phyloP scores from a whole-genome alignment of 2,888 invertebrate genomes.

The Megalurothrips usitatus region DNA sequence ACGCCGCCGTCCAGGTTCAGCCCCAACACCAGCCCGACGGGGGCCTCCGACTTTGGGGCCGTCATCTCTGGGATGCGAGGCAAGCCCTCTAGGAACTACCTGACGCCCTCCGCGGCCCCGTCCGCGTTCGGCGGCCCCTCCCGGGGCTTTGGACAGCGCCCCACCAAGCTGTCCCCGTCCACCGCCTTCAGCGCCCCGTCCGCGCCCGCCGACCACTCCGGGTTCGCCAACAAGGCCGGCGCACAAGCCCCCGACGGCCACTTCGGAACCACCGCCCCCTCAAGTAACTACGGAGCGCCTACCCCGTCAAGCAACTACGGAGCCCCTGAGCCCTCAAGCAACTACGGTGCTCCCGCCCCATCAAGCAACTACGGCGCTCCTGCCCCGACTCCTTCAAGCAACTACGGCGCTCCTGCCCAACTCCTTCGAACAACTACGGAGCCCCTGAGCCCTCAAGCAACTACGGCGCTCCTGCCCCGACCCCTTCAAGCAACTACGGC shows the following conservation, averaged over 20 bases:
- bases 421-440: neutral
- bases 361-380: neutral
- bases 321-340: neutral
- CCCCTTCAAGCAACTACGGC: slow-evolving; percentile 1
- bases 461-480: neutral
- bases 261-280: neutral
- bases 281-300: neutral
- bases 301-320: neutral
- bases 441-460: neutral
- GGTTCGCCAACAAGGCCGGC: neutral
- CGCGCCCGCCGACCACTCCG: neutral
- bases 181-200: neutral
- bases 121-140: neutral
- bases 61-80: neutral
- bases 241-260: neutral
- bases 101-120: neutral
- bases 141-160: neutral
- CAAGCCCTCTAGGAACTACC: slow-evolving; percentile 11
- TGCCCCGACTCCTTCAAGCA: neutral
- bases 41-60: neutral
- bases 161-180: neutral
- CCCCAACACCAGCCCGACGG: neutral
- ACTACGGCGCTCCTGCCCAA: neutral
- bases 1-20: neutral
- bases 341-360: neutral